Conservation (phyloP, 2,113 vertebrate genomes). For the Peromyscus maniculatus region DNA sequence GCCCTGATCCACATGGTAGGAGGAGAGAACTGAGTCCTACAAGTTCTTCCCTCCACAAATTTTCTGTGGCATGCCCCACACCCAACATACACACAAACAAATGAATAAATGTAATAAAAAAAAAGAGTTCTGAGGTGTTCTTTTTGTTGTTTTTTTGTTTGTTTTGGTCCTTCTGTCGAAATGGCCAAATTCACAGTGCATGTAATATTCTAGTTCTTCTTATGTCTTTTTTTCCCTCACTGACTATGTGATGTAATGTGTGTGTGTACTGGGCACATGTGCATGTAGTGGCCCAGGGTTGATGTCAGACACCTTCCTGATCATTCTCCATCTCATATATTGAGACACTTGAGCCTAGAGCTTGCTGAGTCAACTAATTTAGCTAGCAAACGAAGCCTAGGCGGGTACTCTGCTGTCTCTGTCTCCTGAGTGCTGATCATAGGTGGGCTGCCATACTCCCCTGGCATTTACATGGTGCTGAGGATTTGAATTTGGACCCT, state of each 20-base stretch:
- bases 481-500: background rate
- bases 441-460: background rate
- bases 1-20: background rate
- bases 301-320: background rate
- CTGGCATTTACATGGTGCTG: background rate
- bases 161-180: background rate
- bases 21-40: background rate
- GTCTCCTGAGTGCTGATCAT: background rate
- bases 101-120: background rate
- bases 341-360: background rate
- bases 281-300: background rate
- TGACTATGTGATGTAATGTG: background rate
- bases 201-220: slow-evolving; percentile 32
- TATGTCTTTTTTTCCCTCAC: background rate
- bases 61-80: background rate
- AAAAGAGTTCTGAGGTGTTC: background rate
- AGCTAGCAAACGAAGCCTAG: background rate
- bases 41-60: background rate
- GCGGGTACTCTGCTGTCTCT: too few relatives aligned
- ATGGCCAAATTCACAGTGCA: background rate
- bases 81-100: background rate
- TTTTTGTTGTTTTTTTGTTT: background rate
- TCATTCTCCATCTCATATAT: background rate
- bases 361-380: background rate
- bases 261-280: background rate